Evolutionary conservation across 2,888 invertebrate species (phyloP), one percentile per base, ranked within the genome.

Genomic region (Macroteleia sp.): DNA sequence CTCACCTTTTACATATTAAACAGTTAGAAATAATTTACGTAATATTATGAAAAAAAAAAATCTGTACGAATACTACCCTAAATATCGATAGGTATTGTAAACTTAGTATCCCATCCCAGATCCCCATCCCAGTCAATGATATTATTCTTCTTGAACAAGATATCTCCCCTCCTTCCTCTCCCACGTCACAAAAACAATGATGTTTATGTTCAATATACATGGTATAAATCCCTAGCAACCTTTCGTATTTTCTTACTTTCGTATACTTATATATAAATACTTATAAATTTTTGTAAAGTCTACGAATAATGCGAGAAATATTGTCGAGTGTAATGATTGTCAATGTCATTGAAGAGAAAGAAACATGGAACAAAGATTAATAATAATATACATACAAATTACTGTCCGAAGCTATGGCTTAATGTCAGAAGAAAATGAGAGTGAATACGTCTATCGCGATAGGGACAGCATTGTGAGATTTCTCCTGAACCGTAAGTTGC

Each of bases 161-260:
- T 12, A 20, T 44, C 41, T 70, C 71, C 66, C 74, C 54, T 61
- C 70, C 61, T 71, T 41, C 73, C 67, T 77, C 82, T 69, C 34
- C 52, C 32, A 70, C 6, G 5, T 10, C 30, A 8, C 5, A 30
- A 30, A 2, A 87, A 86, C n/a, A 48, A 48, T 48, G 80, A 83
- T 82, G 84, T 87, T 90, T 90, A 85, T 82, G 86, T 89, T 90
- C 83, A 85, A 87, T 83, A 85, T 82, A 86, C 83, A 86, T 85
- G 83, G 87, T 52, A 41, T 85, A 86, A 86, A 89, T 88, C 84
- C 87, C 87, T 86, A 89, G 87, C 85, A 89, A 89, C 87, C 85
- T 91, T 91, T 91, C 90, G 86, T 91, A 91, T 90, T 91, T 91
- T 91, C 91, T 91, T 91, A 91, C 90, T 91, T 91, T 91, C 88